These are phyloP conservation scores for Coptodon bakossiorum DNA, from an alignment of 2,113 vertebrate genomes.

Conservation along the genomic window DNA sequence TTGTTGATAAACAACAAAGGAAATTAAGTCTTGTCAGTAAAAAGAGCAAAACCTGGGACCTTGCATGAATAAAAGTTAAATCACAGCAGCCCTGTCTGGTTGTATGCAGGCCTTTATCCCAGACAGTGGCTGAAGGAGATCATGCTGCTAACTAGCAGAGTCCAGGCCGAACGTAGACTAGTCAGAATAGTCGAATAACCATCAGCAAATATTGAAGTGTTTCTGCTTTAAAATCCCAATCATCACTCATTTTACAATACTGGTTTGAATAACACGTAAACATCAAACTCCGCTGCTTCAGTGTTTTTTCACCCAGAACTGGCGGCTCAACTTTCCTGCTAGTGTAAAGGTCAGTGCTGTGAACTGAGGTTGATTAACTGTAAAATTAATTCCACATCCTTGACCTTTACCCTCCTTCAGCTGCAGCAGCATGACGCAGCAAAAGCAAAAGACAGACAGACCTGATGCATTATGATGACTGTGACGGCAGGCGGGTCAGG, in stretches of 20 bases:
- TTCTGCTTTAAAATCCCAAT: neutral
- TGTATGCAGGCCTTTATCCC: fast-evolving
- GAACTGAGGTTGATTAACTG: neutral
- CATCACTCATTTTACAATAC: neutral
- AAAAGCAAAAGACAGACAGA: neutral
- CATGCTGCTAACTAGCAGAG: neutral
- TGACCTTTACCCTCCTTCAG: neutral
- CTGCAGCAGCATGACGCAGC: neutral
- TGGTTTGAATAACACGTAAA: neutral
- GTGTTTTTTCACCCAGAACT: neutral
- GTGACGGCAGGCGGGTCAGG: neutral
- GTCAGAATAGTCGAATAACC: fast-evolving
- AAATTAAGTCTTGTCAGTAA: neutral
- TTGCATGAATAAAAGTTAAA: neutral
- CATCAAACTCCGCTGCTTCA: neutral
- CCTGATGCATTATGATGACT: neutral
- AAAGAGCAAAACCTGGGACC: neutral
- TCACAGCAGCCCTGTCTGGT: fast-evolving
- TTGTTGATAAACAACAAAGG: neutral
- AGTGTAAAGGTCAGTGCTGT: neutral
- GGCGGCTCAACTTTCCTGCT: neutral
- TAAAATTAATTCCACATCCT: neutral
- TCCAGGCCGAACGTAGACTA: fast-evolving
- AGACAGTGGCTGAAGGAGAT: neutral
- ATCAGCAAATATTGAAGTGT: neutral